Evolutionary conservation across 92 coral and sea anemone genomes (phyloP).

Genomic region (Plumapathes pennacea): DNA sequence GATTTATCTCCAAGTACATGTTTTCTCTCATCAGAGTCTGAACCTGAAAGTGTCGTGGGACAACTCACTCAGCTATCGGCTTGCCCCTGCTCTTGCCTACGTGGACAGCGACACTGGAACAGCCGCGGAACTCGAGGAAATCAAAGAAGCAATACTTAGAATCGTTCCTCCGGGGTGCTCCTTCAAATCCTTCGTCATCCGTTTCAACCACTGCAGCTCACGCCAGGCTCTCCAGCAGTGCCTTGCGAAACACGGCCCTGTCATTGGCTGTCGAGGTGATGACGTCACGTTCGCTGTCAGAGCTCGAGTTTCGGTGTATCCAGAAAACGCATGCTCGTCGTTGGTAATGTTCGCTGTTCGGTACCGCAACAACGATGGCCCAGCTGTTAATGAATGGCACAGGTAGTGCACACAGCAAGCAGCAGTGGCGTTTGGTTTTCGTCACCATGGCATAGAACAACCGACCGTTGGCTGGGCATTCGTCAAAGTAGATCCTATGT

Average conservation of each 20-base stretch:
- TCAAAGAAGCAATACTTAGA: conserved; percentile 20
- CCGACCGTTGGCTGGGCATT: no score
- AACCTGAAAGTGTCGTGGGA: conserved; percentile 27
- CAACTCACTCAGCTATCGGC: conserved; percentile 4
- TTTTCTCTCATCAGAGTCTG: conserved; percentile 6
- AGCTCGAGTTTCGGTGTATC: conserved; percentile 27
- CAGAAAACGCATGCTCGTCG: conserved; percentile 25
- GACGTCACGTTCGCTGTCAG: conserved; percentile 11
- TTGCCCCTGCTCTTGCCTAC: conserved; percentile 16
- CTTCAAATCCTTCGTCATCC: conserved; percentile 8
- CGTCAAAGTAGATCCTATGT: no score
- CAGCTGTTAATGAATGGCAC: conserved; percentile 16
- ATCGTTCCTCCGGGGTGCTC: neutral
- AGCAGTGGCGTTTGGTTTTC: no score
- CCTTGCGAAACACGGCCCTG: neutral
- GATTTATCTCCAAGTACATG: neutral
- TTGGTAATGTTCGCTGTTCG: conserved; percentile 17
- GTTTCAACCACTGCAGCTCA: conserved; percentile 3
- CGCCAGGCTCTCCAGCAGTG: neutral
- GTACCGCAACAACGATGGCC: conserved; percentile 6
- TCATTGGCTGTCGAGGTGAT: conserved; percentile 10
- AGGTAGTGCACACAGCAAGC: no score
- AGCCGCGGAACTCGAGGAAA: conserved; percentile 20
- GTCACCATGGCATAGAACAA: no score
- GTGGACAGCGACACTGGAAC: conserved; percentile 20